These are phyloP conservation scores for Acomys russatus DNA, from an alignment of 2,797 vertebrate species.

Conservation along the genomic window DNA sequence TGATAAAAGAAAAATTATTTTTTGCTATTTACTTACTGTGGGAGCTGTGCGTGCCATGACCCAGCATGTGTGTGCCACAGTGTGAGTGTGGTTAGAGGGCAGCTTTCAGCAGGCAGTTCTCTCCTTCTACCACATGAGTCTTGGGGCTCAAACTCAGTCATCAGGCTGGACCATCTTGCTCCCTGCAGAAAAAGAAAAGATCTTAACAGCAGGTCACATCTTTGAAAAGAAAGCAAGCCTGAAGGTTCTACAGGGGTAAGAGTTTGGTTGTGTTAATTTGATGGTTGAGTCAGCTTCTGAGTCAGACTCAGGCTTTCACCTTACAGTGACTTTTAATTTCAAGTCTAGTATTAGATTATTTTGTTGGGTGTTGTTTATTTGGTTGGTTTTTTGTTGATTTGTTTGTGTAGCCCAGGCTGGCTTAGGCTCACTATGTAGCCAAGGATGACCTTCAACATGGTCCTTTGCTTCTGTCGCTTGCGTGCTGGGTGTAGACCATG, in stretches of 20 bases:
- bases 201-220: neutral
- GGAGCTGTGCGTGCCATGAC: neutral
- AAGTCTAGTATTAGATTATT: neutral
- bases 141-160: neutral
- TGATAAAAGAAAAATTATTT: neutral
- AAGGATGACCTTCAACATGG: neutral
- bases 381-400: neutral
- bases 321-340: constrained; percentile 1
- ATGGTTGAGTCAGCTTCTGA: constrained; percentile 18
- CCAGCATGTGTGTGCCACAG: neutral
- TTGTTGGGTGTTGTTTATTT: neutral
- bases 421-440: neutral
- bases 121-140: neutral
- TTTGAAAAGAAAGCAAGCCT: constrained; percentile 58
- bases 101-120: neutral
- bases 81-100: neutral
- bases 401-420: neutral
- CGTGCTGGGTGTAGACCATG: neutral
- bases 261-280: constrained; percentile 32
- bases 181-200: no score
- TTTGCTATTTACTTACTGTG: neutral
- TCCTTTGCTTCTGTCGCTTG: no score
- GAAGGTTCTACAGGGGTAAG: neutral
- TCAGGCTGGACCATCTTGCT: neutral
- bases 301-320: neutral